Conservation (phyloP, 2,113 vertebrate species). For the Centropristis striata region DNA sequence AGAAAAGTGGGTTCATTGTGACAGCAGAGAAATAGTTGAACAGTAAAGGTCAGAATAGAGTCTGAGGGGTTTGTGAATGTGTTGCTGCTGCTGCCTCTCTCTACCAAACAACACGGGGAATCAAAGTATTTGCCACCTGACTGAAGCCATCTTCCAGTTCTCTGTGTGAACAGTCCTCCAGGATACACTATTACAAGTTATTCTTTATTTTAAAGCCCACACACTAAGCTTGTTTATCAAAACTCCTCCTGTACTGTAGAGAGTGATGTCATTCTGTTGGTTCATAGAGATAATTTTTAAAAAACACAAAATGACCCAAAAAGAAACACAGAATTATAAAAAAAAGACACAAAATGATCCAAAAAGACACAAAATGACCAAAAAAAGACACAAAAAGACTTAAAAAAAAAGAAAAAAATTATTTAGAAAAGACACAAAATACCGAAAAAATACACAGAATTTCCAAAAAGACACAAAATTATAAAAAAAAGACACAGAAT, state of each 20-base stretch:
- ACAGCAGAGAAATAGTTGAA: slow-evolving; percentile 54
- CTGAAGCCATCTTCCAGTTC: slow-evolving; percentile 23
- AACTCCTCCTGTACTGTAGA: slow-evolving; percentile 3
- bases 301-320: too few relatives aligned
- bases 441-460: too few relatives aligned
- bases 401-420: too few relatives aligned
- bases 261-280: not conserved
- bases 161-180: slow-evolving; percentile 3
- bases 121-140: slow-evolving; percentile 37
- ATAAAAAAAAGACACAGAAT: too few relatives aligned
- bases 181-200: not conserved
- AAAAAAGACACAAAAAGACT: too few relatives aligned
- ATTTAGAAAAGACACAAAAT: too few relatives aligned
- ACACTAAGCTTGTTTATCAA: slow-evolving; percentile 10
- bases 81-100: slow-evolving; percentile 24
- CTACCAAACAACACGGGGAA: slow-evolving; percentile 23
- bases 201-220: not conserved
- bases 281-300: too few relatives aligned
- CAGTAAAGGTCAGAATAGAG: slow-evolving; percentile 34
- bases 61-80: slow-evolving; percentile 24
- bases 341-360: too few relatives aligned
- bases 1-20: slow-evolving; percentile 61
- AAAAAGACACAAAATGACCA: too few relatives aligned
- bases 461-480: too few relatives aligned
- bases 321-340: too few relatives aligned